Base-by-base conservation (phyloP, 1,140 invertebrate species). In the Bombus confusus region DNA sequence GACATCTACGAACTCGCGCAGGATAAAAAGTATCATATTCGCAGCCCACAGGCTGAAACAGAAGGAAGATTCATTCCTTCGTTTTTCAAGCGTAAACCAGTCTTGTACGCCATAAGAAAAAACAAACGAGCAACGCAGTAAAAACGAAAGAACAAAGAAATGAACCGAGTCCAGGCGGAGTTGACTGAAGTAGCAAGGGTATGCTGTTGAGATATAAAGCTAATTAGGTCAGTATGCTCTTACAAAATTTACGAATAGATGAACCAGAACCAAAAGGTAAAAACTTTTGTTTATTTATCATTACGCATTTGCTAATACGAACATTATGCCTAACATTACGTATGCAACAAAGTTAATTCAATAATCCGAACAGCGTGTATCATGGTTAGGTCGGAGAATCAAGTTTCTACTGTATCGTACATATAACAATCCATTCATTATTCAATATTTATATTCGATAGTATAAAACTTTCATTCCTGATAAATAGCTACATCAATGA, bases 211-310 rank as follows among this genome's bases (percentile, higher is more conserved):
- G 31, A 43, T 72, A 57, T 34, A 73, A 68, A 57, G 68, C 64
- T 85, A 80, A 85, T 80, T 85, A 80, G 76, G 68, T 85, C 76
- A 80, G 80, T 84, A 57, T 66, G 76, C 52, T 64, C 52, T 34
- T 41, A 52, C 37, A 47, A 80, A 78, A 73, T 57, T 77, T 52
- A 57, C 52, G 52, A 85, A 80, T 69, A 62, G 25, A 31, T 3
- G 43, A 78, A 41, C 31, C 15, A 52, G n/a, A 28, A 9, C n/a
- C n/a, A 62, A 43, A 13, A 34, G 37, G 4, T 12, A 41, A 47
- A 39, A 1, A 13, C 28, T 28, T 80, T 47, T 80, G 37, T 37
- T 4, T 28, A 71, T 25, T 71, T 25, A 28, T 3, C 13, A 39
- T 28, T 39, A 6, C 1, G 3, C 12, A 12, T 12, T 39, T 25